Percentiles rank a stretch among this genome's conserved stretches.
These are phyloP conservation scores for Gallinago media DNA, from an alignment of 2,113 vertebrate species.

Conservation along the genomic window DNA sequence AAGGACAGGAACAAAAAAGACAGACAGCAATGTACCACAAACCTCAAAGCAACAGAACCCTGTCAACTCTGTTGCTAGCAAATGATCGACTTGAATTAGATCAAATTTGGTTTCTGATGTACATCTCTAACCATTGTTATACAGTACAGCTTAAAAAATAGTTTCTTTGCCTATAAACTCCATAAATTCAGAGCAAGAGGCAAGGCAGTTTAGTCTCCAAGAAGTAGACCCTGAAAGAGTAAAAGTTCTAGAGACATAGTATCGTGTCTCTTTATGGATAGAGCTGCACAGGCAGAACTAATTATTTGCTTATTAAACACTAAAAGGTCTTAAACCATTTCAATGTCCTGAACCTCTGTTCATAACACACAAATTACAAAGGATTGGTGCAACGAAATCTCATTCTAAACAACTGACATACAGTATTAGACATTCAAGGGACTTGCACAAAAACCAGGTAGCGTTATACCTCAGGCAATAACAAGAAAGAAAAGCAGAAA, in stretches of 20 bases:
- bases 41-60: background rate
- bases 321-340: background rate
- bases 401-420: background rate
- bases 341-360: background rate
- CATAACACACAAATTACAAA: background rate
- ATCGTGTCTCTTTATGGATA: background rate
- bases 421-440: background rate
- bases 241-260: background rate
- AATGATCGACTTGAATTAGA: background rate
- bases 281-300: background rate
- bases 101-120: background rate
- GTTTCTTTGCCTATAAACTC: background rate
- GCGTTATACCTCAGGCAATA: background rate
- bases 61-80: background rate
- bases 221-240: background rate
- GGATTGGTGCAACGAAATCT: background rate
- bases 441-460: background rate
- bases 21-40: background rate
- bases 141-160: background rate
- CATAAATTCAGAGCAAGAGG: background rate
- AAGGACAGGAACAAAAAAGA: background rate
- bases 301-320: background rate
- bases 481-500: constrained; percentile 11
- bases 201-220: background rate
- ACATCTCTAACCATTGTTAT: background rate